Evolutionary conservation across 2,113 vertebrate genomes (phyloP).

Genomic region (Platycercus adscitus): DNA sequence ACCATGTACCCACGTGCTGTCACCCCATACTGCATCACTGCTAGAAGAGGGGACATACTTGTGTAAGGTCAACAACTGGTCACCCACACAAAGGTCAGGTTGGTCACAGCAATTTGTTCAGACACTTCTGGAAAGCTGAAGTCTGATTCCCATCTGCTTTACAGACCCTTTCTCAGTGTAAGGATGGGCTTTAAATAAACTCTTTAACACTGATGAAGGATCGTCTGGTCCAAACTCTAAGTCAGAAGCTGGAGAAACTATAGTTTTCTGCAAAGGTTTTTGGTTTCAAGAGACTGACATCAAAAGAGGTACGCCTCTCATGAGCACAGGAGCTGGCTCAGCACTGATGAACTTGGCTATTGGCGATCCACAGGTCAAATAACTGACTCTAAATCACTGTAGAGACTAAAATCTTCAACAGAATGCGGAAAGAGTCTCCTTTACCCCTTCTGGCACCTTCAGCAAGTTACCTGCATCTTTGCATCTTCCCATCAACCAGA

Average conservation of each 20-base stretch:
- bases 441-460: neutral
- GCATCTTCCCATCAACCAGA: neutral
- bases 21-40: neutral
- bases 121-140: neutral
- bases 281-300: neutral
- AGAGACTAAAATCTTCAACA: neutral
- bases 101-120: neutral
- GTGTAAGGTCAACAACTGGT: neutral
- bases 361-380: neutral
- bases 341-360: too few species aligned
- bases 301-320: neutral
- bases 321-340: neutral
- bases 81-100: neutral
- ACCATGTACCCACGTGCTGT: accelerated
- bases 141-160: neutral
- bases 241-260: neutral
- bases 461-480: neutral
- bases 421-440: neutral
- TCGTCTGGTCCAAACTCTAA: neutral
- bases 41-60: neutral
- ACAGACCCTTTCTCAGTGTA: neutral
- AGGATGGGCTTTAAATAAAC: neutral
- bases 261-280: neutral
- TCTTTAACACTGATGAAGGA: neutral
- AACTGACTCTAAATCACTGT: neutral